Base-by-base conservation (phyloP, 2,113 vertebrate genomes). In the Pelecanus crispus region DNA sequence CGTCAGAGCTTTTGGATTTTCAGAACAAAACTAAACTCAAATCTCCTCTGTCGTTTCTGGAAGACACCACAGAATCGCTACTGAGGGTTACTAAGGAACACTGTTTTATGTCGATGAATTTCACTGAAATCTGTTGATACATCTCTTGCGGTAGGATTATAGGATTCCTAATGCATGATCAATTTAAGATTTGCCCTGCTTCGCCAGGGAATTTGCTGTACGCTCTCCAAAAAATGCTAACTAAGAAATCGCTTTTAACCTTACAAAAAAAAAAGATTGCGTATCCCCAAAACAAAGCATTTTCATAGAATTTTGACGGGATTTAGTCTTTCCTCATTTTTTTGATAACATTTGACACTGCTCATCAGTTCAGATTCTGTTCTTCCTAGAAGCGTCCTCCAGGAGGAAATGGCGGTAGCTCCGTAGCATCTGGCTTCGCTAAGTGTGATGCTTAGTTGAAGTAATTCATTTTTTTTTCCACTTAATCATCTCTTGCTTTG, bases 401-500 rank as follows among this genome's bases (percentile, higher is more conserved):
- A 73, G 92, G 72, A 80, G 53, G 59, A 91, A 71, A 49, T 36
- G 62, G 47, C 14, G 10, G 28, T 16, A 36, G 21, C 52, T 84
- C 70, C 19, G 9, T 56, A 74, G 78, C 56, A 66, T n/a, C 62
- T 36, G 36, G 50, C 36, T 88, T 91, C 29, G 3, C 40, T 72
- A 38, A 82, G 79, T 70, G 29, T 49, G 29, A n/a, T 70, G 11
- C 67, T 77, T 74, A 83, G n/a, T 81, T 52, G 80, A 91, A 96
- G 79, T 53, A 87, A 32, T 81, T 91, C 10, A 40, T 49, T 40
- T 49, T 32, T 32, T 32, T 31, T 17, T 4, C 17, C 15, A 11
- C 47, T 71, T 67, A 63, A 68, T 68, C 17, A 28, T 59, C 36
- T 84, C 63, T 53, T 63, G 34, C 49, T 85, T 72, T 85, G 74